These are phyloP conservation scores for Maconellicoccus hirsutus DNA, from an alignment of 1,140 invertebrate genomes.

Conservation along the genomic window DNA sequence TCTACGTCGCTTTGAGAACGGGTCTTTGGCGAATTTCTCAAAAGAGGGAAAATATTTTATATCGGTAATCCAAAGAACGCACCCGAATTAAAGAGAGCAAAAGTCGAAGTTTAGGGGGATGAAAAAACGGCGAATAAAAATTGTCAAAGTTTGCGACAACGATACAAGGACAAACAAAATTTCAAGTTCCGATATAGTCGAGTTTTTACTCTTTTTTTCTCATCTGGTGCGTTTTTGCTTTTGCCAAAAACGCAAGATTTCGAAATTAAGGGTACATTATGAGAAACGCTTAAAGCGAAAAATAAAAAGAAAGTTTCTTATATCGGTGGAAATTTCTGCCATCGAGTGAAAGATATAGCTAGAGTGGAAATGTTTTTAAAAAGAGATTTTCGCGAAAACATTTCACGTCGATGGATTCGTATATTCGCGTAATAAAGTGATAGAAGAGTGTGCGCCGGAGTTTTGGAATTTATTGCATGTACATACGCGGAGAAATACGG, in stretches of 20 bases:
- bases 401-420: not conserved
- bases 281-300: not conserved
- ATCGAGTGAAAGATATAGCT: no score
- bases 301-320: not conserved
- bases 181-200: not conserved
- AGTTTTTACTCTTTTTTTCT: not conserved
- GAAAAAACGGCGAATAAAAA: not conserved
- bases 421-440: not conserved
- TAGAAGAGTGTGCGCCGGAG: no score
- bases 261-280: constrained; percentile 10
- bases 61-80: no score
- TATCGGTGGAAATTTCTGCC: no score
- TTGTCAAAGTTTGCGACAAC: not conserved
- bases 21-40: no score
- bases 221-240: no score
- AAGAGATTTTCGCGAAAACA: no score
- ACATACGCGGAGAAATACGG: not conserved
- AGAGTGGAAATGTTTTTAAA: no score
- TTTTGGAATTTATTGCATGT: no score
- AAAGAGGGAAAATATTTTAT: no score
- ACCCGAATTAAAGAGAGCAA: no score
- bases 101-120: not conserved
- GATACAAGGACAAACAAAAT: not conserved
- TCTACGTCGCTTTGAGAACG: no score
- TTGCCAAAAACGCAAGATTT: not conserved